These are phyloP conservation scores for Bettongia penicillata DNA, from an alignment of 2,113 vertebrate species.

Conservation along the genomic window DNA sequence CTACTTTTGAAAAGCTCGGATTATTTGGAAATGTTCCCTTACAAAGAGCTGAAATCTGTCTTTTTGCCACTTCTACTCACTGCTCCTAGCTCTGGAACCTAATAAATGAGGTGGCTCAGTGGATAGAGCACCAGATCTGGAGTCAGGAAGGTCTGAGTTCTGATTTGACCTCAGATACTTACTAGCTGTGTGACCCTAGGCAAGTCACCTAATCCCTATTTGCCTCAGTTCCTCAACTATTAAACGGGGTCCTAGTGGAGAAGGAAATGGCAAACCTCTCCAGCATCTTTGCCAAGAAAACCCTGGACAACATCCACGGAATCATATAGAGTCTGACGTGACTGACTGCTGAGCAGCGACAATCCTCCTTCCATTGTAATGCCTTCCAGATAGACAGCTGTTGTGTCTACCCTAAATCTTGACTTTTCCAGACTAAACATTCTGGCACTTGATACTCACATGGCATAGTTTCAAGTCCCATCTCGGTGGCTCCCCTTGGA, in stretches of 20 bases:
- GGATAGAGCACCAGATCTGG: too few relatives aligned
- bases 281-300: neutral
- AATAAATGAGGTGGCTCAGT: too few relatives aligned
- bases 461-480: neutral
- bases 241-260: neutral
- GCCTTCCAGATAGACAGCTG: neutral
- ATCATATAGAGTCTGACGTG: too few relatives aligned
- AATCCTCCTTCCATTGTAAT: neutral
- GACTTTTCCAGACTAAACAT: neutral
- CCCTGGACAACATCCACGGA: too few relatives aligned
- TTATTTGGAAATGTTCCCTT: too few relatives aligned
- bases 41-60: too few relatives aligned
- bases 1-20: too few relatives aligned
- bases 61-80: too few relatives aligned
- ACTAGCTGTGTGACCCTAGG: neutral
- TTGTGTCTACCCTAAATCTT: neutral
- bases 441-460: neutral
- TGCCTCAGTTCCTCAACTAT: neutral
- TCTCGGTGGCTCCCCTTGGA: neutral
- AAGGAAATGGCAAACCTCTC: too few relatives aligned
- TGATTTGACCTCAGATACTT: neutral
- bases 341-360: too few relatives aligned
- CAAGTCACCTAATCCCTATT: neutral
- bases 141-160: too few relatives aligned
- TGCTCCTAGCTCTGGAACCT: too few relatives aligned